Base-by-base conservation (phyloP, 2,888 invertebrate genomes). In the Megastigmus dorsalis region DNA sequence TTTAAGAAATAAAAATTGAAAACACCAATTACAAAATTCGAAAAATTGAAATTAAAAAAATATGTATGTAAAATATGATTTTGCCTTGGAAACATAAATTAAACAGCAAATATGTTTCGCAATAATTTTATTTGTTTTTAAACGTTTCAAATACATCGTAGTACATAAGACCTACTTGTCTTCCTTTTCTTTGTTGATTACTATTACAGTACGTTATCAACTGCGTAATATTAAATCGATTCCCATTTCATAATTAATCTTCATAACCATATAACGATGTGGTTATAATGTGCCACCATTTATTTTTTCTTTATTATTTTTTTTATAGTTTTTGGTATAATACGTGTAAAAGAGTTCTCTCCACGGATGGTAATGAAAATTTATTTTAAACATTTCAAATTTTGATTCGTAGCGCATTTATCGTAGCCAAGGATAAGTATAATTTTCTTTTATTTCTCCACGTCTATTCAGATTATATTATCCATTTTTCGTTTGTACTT, bases 71-170 rank as follows among this genome's bases (percentile, higher is more conserved):
- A 48, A 6, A 4, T 10, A 20, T 18, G 6, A 18, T 20, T 20
- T 3, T 9, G 20, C 20, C 10, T 1, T 10, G 20, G 10, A 48
- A 1, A 13, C 6, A 30, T 6, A 9, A 41, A 59, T 9, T 26
- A 9, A 55, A 36, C 15, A 43, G 6, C 13, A 10, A 59, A 41
- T 55, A 18, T 73, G 33, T 69, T 83, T 84, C 80, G 81, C 83
- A 84, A 84, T 84, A 83, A 82, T 86, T 84, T 84, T 84, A 75
- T 75, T 70, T 79, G 75, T 84, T 83, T 83, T 85, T 82, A 82
- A 84, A 85, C 82, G 80, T 80, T 81, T 84, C 77, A 83, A 84
- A 82, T 85, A 86, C 85, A 86, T 83, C 83, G 78, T 83, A 83
- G 81, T 85, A 85, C 82, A 83, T 83, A 84, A 84, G 81, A 84